Evolutionary conservation across 2,797 vertebrate species (phyloP).

Genomic region (Melanogrammus aeglefinus): DNA sequence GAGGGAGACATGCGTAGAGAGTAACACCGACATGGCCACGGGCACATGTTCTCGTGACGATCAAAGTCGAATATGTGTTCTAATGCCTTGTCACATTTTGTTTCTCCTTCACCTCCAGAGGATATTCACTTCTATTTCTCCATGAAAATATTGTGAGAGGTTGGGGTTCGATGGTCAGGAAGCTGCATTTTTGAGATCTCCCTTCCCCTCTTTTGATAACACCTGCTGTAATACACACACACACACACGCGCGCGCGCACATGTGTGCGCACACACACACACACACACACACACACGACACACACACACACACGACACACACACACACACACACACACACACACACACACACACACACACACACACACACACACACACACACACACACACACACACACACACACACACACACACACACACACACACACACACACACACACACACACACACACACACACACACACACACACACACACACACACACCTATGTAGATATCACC

Average conservation of each 20-base stretch:
- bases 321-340: conserved; percentile 1
- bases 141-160: conserved; percentile 8
- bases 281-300: conserved; percentile 22
- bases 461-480: conserved; percentile 16
- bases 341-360: background rate
- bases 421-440: conserved; percentile 16
- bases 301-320: background rate
- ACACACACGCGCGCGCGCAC: background rate
- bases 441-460: conserved; percentile 1
- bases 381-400: background rate
- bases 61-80: conserved; percentile 34
- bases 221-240: conserved; percentile 19
- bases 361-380: conserved; percentile 13
- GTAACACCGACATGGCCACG: conserved; percentile 6
- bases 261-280: background rate
- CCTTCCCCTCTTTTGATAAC: conserved; percentile 40
- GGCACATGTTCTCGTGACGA: background rate
- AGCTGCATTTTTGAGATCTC: background rate
- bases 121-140: conserved; percentile 17
- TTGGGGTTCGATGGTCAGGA: background rate
- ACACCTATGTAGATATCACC: conserved; percentile 64
- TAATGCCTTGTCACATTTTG: conserved; percentile 27
- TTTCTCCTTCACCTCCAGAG: background rate
- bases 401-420: conserved; percentile 7
- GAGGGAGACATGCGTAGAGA: conserved; percentile 22